Base-by-base conservation (phyloP, 2,888 invertebrate genomes). In the Caenorhabditis sp. region DNA sequence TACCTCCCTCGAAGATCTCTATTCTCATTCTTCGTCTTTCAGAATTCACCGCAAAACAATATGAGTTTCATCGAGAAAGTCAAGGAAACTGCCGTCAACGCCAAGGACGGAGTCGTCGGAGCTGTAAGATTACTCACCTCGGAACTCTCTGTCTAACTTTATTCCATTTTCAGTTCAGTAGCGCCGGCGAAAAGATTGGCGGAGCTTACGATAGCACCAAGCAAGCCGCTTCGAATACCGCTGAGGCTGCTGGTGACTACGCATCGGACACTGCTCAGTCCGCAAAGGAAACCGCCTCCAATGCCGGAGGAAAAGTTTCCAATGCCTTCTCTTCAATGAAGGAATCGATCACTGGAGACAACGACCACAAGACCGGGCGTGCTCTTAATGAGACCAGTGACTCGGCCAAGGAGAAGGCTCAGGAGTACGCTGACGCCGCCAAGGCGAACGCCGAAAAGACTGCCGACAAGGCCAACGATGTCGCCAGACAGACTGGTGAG, bases 41-140 rank as follows among this genome's bases (percentile, higher is more conserved):
- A 68, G 68, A 68, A 68, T 68, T 26, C 68, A 54, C 49, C 68
- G 54, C 51, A 68, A 49, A 51, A 70, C 61, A 76, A 58, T 31
- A 82, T 82, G 77, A 82, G 82, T 51, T 75, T 82, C 59, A 26
- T 73, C 61, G 74, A 77, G 26, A 75, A 82, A 68, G 66, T 82
- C 14, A 82, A 82, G n/a, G 77, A 77, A 44, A 69, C 75, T 31
- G 81, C 81, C 56, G 81, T 61, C 56, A 63, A 58, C 22, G 81
- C 81, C 58, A 81, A 75, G 61, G 75, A 75, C 58, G 75, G 70
- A 26, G 75, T 81, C 70, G 35, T 47, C 56, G 81, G 70, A 75
- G 81, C 81, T 28, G 81, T 81, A 38, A 75, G 75, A 64, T 63
- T 47, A 26, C 24, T 14, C 31, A 0, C 19, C 14, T 31, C 12